Evolutionary conservation across 2,113 vertebrate genomes (phyloP), one percentile per base, ranked within the genome.

Genomic region (Hippocampus abdominalis): DNA sequence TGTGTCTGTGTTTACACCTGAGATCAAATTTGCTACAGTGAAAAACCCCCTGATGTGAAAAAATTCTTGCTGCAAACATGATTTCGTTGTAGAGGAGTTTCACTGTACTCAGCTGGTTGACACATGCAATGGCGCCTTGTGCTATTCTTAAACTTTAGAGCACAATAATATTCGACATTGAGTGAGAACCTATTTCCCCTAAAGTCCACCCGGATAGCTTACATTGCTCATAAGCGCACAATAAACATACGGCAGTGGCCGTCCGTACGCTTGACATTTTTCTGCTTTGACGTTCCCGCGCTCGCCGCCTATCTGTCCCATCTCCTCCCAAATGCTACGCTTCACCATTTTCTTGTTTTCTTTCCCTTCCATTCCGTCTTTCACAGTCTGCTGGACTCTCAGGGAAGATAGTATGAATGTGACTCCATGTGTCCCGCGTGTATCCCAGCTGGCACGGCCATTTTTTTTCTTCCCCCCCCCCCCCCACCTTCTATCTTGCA

Each of bases 371-470:
- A 69, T 83, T 81, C 81, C 78, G 81, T 89, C 86, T 86, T 88
- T 89, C 84, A 89, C 89, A 89, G 87, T 91, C 89, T 89, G 78
- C 74, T 90, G 83, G 84, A 83, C 86, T 81, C 72, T 48, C 73
- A 73, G 72, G 49, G n/a, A 48, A 88, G 89, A 90, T 89, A 89
- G 82, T 74, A n/a, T 72, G 66, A 63, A n/a, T 77, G 64, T 76
- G 56, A 64, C 32, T 82, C 10, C 69, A 13, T 71, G 60, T 75
- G 42, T 46, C 32, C 48, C 59, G 64, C 74, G 75, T 81, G 76
- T 77, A 81, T 86, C 79, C 72, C 32, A 39, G 69, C 72, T 89
- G 85, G 85, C 88, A 85, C 80, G 76, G 86, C 74, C 71, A 73
- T 86, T 54, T 78, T 69, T 73, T 36, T 29, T 25, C 18, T n/a